Evolutionary conservation across 2,113 vertebrate genomes (phyloP).

Genomic region (Tachysurus vachellii): DNA sequence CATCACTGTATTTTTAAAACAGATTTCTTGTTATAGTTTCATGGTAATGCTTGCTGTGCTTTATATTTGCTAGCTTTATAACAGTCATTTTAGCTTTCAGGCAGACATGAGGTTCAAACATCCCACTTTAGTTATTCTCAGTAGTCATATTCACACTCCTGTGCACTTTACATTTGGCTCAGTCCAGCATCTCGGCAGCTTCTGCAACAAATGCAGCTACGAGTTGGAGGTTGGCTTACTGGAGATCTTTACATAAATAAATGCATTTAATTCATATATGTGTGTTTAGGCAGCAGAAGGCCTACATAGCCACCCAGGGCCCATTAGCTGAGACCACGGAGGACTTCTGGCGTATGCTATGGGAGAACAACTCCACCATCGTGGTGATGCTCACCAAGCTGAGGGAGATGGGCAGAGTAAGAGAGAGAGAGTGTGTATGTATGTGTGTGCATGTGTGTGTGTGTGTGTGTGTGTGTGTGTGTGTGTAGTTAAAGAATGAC

Average conservation of each 20-base stretch:
- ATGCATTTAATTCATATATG: not conserved
- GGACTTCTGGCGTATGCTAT: constrained; percentile 98
- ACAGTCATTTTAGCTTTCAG: not conserved
- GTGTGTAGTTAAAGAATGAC: not conserved
- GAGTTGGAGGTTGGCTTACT: not conserved
- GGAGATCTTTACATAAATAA: not conserved
- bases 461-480: constrained; percentile 3
- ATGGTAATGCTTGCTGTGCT: not conserved
- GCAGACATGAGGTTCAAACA: not conserved
- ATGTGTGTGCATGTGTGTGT: not conserved
- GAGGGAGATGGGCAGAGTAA: constrained; percentile 84
- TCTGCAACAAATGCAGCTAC: not conserved
- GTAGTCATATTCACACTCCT: constrained; percentile 17
- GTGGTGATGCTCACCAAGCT: constrained; percentile 98
- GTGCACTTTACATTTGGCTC: not conserved
- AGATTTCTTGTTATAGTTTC: not conserved
- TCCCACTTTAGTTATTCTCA: constrained; percentile 27
- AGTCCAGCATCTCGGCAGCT: not conserved
- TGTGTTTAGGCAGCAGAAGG: constrained; percentile 87
- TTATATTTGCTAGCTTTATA: not conserved
- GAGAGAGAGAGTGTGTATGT: constrained; percentile 6
- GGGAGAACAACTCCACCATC: constrained; percentile 98
- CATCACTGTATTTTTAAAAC: not conserved
- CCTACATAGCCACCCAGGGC: constrained; percentile 95
- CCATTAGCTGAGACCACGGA: constrained; percentile 95